phyloP scores from a whole-genome alignment of 2,797 vertebrate species.

The Gouania willdenowi region DNA sequence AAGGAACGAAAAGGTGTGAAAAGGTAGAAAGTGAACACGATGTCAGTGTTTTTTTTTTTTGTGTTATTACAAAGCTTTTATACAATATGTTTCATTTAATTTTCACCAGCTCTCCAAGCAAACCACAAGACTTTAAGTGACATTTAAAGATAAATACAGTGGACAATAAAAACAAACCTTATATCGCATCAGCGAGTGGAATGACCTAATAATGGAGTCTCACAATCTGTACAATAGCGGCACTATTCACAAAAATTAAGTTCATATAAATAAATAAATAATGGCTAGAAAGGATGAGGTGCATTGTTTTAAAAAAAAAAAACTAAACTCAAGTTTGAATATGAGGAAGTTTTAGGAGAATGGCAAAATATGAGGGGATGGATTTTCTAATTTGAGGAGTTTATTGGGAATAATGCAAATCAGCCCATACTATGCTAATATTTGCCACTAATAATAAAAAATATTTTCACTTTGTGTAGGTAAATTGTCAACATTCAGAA shows the following conservation, averaged over 20 bases:
- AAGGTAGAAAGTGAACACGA: constrained; percentile 6
- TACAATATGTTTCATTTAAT: constrained; percentile 27
- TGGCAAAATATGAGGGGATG: constrained; percentile 22
- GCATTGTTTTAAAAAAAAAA: too few species aligned
- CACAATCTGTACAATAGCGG: constrained; percentile 27
- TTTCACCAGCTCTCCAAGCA: constrained; percentile 2
- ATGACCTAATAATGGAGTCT: constrained; percentile 11
- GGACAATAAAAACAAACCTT: constrained; percentile 23
- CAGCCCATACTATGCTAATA: constrained; percentile 10
- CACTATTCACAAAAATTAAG: constrained; percentile 47
- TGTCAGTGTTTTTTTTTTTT: too few species aligned
- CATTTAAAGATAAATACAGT: constrained; percentile 29
- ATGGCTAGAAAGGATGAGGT: constrained; percentile 15
- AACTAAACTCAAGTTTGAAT: constrained; percentile 24
- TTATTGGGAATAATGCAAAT: constrained; percentile 31
- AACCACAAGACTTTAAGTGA: constrained; percentile 27
- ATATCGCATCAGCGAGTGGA: constrained; percentile 11
- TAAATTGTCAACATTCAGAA: constrained; percentile 25
- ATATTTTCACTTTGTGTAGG: constrained; percentile 1
- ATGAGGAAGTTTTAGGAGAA: constrained; percentile 26
- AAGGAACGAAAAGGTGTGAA: constrained; percentile 32
- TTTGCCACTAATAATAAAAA: constrained; percentile 2
- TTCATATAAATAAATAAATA: constrained; percentile 14
- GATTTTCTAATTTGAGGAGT: background rate
- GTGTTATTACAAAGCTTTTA: constrained; percentile 37